Base-by-base conservation (phyloP, 2,888 invertebrate genomes). In the Theodoxus fluviatilis region DNA sequence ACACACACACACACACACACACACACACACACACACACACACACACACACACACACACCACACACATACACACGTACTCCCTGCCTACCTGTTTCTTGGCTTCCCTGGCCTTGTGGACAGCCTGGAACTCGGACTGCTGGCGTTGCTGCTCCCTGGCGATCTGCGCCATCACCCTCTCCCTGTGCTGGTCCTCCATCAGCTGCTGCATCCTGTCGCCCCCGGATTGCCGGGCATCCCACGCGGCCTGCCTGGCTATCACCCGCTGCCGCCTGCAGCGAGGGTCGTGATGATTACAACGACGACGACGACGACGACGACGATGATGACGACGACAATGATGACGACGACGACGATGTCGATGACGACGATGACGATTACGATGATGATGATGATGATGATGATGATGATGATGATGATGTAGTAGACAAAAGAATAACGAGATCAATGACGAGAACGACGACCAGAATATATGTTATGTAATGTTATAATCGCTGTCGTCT, bases 131-230 rank as follows among this genome's bases (percentile, higher is more conserved):
- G 67, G 79, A 70, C 9, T 71, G 25, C 52, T 81, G 82, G 15
- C 81, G 74, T 22, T 80, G 77, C 7, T 75, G 75, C 35, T 83
- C 83, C 25, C 75, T 70, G 7, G 75, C 73, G 43, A 84, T 75
- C 71, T 82, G 82, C 4, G 75, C 78, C 68, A 78, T 59, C n/a
- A 83, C 73, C 49, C 79, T 71, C 49, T 82, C 81, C 9, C 79
- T 71, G 66, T 82, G 83, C 25, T 80, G 78, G 64, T 83, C 82
- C 65, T 81, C 73, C 80, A 82, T 81, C 6, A 80, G 57, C 1
- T 73, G 76, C 65, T 79, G 76, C 79, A 81, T 79, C 38, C 72
- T 67, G 49, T 81, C 78, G 49, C 79, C 78, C 35, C 79, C 76
- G 6, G 55, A 67, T 65, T 77, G 67, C 18, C 77, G 75, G 61